Evolutionary conservation across 2,888 invertebrate genomes (phyloP).

Genomic region (Bhutanitis thaidina): DNA sequence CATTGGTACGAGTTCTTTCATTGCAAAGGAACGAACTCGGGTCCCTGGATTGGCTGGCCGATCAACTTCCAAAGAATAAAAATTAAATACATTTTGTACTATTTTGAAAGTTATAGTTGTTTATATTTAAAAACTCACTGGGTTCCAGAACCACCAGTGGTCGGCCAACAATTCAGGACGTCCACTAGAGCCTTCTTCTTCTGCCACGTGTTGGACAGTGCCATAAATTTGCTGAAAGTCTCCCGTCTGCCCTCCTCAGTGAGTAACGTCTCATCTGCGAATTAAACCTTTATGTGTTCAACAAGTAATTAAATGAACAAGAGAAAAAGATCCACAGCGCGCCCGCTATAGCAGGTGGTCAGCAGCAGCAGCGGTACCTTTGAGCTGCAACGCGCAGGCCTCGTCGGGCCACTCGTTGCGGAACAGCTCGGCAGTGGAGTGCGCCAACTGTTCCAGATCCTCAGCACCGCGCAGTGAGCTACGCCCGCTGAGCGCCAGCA

Average conservation of each 20-base stretch:
- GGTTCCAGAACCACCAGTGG: constrained; percentile 26
- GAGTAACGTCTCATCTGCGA: constrained; percentile 45
- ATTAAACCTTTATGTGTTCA: not conserved
- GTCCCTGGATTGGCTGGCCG: too few species aligned
- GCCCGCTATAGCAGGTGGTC: too few species aligned
- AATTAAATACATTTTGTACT: too few species aligned
- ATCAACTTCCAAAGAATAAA: too few species aligned
- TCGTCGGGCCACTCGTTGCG: constrained; percentile 47
- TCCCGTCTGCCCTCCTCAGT: constrained; percentile 43
- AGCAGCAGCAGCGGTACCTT: constrained; percentile 33
- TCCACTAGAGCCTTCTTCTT: constrained; percentile 60
- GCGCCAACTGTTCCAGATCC: constrained; percentile 43
- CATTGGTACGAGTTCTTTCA: too few species aligned
- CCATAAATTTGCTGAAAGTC: constrained; percentile 38
- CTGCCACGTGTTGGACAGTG: constrained; percentile 43
- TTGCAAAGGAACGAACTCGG: too few species aligned
- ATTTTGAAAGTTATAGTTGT: too few species aligned
- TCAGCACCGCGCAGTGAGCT: not conserved
- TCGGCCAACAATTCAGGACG: constrained; percentile 63
- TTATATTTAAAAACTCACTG: too few species aligned
- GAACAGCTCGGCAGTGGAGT: constrained; percentile 46
- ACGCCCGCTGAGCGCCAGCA: constrained; percentile 45
- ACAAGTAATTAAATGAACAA: too few species aligned
- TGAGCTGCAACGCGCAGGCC: constrained; percentile 35
- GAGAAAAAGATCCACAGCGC: too few species aligned